Evolutionary conservation across 2,113 vertebrate genomes (phyloP), one percentile per base, ranked within the genome.

Genomic region (Eclectus roratus): DNA sequence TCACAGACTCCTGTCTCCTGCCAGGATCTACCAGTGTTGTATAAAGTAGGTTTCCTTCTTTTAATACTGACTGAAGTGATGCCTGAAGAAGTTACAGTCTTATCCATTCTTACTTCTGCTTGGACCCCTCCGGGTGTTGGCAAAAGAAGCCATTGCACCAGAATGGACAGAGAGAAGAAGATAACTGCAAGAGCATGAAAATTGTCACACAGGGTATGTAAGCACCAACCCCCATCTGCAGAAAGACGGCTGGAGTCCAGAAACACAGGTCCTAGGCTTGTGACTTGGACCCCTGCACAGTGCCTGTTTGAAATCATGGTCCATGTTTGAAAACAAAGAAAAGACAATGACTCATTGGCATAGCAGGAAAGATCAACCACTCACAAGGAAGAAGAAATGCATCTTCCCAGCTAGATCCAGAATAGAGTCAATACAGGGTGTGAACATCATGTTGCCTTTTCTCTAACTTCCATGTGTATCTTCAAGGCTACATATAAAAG

Each of bases 51-150:
- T 65, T 81, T 61, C 6, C 3, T 52, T 47, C 11, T 64, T 84
- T 69, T n/a, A 17, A 16, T 13, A 4, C 7, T 13, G 8, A 1
- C 3, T 31, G 43, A 11, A 49, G 16, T 3, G 16, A 25, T 44
- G n/a, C 39, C 29, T 70, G 55, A 47, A 47, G 47, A 28, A 61
- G 1, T 3, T 46, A 4, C 9, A 44, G 6, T 3, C 23, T 56
- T 33, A n/a, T 4, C 13, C 12, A 7, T 19, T 16, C 35, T 31
- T 8, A 37, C 5, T 10, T 61, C 49, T 53, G 21, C 0, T 0
- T 17, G 31, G 44, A 49, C 1, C 8, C 16, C 28, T 37, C 37
- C 39, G 37, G 23, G 27, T 25, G n/a, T 8, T 18, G 31, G 7
- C 11, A 61, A 35, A 13, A 60, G 5, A 6, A 15, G 15, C 4